phyloP scores from a whole-genome alignment of 2,888 invertebrate genomes.

The Lasioglossum malachurum region DNA sequence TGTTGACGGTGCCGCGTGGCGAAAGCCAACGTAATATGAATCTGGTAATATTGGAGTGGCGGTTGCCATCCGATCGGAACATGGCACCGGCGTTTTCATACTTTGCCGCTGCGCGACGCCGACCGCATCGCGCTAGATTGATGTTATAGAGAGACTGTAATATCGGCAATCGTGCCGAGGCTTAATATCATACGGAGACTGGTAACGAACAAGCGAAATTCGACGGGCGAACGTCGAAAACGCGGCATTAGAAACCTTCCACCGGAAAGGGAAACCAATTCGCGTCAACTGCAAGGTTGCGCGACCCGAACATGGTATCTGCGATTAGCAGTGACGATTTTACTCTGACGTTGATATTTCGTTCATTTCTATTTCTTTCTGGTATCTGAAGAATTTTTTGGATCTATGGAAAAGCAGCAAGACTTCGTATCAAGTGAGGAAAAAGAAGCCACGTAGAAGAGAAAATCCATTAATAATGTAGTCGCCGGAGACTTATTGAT shows the following conservation, averaged over 20 bases:
- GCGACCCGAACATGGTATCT: neutral
- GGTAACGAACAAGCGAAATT: slow-evolving; percentile 21
- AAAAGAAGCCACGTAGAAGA: too few species aligned
- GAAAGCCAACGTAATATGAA: slow-evolving; percentile 60
- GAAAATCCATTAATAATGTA: too few species aligned
- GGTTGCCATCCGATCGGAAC: slow-evolving; percentile 35
- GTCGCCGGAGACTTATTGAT: too few species aligned
- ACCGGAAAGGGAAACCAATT: slow-evolving; percentile 2
- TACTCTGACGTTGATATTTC: neutral
- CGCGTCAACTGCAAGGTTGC: slow-evolving; percentile 14
- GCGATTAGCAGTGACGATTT: neutral
- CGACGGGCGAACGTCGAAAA: slow-evolving; percentile 15
- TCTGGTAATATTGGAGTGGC: slow-evolving; percentile 52
- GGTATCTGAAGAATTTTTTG: neutral
- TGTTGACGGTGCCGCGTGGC: slow-evolving; percentile 52
- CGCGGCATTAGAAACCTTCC: neutral
- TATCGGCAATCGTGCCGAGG: slow-evolving; percentile 49
- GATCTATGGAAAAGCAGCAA: too few species aligned
- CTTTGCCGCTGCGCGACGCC: slow-evolving; percentile 37
- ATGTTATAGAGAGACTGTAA: slow-evolving; percentile 52
- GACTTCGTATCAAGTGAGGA: too few species aligned
- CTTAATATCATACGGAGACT: slow-evolving; percentile 32
- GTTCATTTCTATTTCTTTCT: neutral
- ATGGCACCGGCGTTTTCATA: slow-evolving; percentile 48
- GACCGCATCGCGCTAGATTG: slow-evolving; percentile 50